Evolutionary conservation across 2,888 invertebrate genomes (phyloP), one percentile per base, ranked within the genome.

Genomic region (Erynnis tages): DNA sequence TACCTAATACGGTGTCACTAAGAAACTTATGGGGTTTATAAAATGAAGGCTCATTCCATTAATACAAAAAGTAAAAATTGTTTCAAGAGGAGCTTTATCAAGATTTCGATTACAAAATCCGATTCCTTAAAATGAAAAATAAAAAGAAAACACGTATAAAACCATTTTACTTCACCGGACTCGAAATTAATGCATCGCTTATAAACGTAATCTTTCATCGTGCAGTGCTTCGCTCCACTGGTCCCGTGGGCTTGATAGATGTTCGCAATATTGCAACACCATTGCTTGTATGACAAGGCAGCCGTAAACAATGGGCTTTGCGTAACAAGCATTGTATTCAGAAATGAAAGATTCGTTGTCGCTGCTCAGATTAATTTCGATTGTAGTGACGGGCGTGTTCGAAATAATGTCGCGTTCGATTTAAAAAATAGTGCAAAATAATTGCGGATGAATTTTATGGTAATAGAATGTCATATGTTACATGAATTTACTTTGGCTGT

Each of bases 131-230:
- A 32, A 8, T 35, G 30, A 46, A 46, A 35, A 35, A 37, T 11
- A 19, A 37, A 47, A 21, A n/a, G 13, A 29, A n/a, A 13, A 30
- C 11, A n/a, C n/a, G n/a, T 27, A 27, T 27, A 17, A 29, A 38
- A 34, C n/a, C 14, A 48, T 32, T 49, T 41, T 11, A 32, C 32
- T n/a, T 41, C 41, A 40, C 49, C 40, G 49, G 40, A 30, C 40
- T 16, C 40, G 32, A 19, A 49, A 41, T 37, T 29, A 41, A 41
- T 41, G 40, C 17, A 41, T 41, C 48, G 38, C 23, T 40, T 30
- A 19, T 32, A 40, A 49, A 41, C 32, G 32, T 48, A 48, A 48
- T 49, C 49, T 41, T 49, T 49, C 49, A 49, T 49, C 49, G 40
- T 30, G 49, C 27, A 40, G 40, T 30, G 49, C 27, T 41, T 19